Conservation (phyloP, 2,888 invertebrate species). For the Torymus auratus region DNA sequence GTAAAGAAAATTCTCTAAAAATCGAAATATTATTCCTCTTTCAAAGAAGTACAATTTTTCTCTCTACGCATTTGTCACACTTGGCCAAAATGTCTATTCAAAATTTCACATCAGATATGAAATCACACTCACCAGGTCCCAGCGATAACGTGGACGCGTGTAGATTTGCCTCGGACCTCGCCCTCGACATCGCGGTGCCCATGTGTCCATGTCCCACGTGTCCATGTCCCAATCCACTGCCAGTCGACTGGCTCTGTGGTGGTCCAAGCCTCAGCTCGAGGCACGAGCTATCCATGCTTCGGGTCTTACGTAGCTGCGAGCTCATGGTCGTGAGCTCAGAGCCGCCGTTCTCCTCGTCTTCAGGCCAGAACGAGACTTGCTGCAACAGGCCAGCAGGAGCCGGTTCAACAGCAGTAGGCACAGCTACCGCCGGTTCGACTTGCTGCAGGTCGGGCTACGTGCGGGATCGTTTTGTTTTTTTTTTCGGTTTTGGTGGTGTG, state of each 20-base stretch:
- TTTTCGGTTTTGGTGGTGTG: too few species aligned
- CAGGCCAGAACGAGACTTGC: constrained; percentile 90
- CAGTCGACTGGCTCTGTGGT: constrained; percentile 65
- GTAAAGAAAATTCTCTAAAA: too few species aligned
- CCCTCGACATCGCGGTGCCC: constrained; percentile 83
- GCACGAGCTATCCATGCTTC: constrained; percentile 93
- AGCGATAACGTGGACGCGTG: constrained; percentile 85
- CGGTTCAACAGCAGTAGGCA: background rate
- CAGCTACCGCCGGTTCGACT: background rate
- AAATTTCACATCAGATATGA: too few species aligned
- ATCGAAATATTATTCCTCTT: too few species aligned
- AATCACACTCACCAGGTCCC: constrained; percentile 80
- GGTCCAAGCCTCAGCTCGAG: constrained; percentile 83
- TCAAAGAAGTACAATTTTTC: too few species aligned
- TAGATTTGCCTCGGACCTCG: constrained; percentile 92
- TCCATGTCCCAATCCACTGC: constrained; percentile 56
- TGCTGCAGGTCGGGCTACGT: background rate
- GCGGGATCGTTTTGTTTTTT: too few species aligned
- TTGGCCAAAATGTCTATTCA: too few species aligned
- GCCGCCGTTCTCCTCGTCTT: constrained; percentile 85
- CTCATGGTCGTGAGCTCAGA: constrained; percentile 84
- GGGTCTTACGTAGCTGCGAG: constrained; percentile 89
- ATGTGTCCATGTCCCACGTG: constrained; percentile 80
- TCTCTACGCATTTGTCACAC: too few species aligned
- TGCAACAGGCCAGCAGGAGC: constrained; percentile 69